phyloP scores from a whole-genome alignment of 2,888 invertebrate species.

The Odontomyia ornata region DNA sequence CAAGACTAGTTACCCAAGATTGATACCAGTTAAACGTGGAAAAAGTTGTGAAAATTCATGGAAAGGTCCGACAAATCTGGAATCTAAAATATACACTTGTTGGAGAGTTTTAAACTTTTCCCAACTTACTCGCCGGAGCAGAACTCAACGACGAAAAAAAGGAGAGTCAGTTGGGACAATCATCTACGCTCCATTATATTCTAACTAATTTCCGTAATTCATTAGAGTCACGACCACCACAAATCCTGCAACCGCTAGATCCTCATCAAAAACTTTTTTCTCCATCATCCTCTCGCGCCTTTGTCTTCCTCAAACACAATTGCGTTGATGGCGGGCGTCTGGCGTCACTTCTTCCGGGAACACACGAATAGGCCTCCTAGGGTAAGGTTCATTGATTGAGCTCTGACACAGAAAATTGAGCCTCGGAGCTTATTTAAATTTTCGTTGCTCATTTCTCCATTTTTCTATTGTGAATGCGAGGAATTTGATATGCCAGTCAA shows the following conservation, averaged over 20 bases:
- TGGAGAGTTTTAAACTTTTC: not conserved
- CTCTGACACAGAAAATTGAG: constrained; percentile 37
- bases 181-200: constrained; percentile 11
- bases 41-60: not conserved
- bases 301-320: not conserved
- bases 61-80: not conserved
- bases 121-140: too few species aligned
- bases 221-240: not conserved
- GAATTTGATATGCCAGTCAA: too few species aligned
- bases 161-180: too few species aligned
- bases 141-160: too few species aligned
- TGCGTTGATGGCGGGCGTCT: not conserved
- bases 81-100: not conserved
- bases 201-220: constrained; percentile 22
- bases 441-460: constrained; percentile 21
- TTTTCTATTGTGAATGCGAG: not conserved
- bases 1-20: not conserved
- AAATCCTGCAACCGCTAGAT: not conserved
- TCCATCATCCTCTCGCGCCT: not conserved
- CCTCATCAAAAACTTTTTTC: not conserved
- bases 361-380: not conserved
- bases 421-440: constrained; percentile 22
- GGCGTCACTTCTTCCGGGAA: too few species aligned
- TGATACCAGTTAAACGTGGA: not conserved
- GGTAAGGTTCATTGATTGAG: constrained; percentile 35